These are phyloP conservation scores for Allolobophora icterica DNA, from an alignment of 2,888 invertebrate genomes.

Conservation along the genomic window DNA sequence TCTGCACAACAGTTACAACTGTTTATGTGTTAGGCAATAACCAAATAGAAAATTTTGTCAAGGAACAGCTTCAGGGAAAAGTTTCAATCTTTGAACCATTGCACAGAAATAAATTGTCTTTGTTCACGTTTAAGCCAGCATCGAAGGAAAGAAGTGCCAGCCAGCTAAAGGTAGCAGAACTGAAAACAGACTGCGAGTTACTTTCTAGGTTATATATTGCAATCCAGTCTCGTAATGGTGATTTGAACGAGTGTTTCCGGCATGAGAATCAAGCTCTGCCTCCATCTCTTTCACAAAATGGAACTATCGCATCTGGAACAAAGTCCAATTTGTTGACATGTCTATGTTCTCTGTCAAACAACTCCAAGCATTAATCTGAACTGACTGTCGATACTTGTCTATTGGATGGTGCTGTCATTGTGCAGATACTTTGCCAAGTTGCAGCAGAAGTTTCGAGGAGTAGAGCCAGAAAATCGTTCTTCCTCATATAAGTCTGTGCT, in stretches of 20 bases:
- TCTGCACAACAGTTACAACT: too few relatives aligned
- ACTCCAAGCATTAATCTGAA: background rate
- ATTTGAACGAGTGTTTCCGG: conserved; percentile 20
- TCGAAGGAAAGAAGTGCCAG: too few relatives aligned
- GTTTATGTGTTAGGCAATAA: too few relatives aligned
- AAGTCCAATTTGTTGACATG: conserved; percentile 25
- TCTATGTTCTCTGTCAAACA: background rate
- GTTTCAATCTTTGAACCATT: too few relatives aligned
- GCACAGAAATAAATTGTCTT: too few relatives aligned
- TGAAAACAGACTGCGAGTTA: conserved; percentile 20
- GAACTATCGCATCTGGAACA: background rate
- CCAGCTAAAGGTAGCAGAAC: background rate
- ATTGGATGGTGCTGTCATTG: conserved; percentile 28
- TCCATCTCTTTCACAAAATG: conserved; percentile 27
- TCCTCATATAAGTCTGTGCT: background rate
- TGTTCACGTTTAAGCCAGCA: too few relatives aligned
- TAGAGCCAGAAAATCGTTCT: background rate
- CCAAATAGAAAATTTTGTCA: too few relatives aligned
- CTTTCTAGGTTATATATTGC: background rate
- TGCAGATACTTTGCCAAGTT: conserved; percentile 24
- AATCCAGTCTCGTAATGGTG: conserved; percentile 23
- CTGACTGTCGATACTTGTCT: background rate
- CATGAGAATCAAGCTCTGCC: conserved; percentile 32
- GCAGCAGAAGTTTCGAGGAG: background rate
- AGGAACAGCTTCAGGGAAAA: too few relatives aligned